phyloP scores from a whole-genome alignment of 2,888 invertebrate genomes.

The Dryococelus australis region DNA sequence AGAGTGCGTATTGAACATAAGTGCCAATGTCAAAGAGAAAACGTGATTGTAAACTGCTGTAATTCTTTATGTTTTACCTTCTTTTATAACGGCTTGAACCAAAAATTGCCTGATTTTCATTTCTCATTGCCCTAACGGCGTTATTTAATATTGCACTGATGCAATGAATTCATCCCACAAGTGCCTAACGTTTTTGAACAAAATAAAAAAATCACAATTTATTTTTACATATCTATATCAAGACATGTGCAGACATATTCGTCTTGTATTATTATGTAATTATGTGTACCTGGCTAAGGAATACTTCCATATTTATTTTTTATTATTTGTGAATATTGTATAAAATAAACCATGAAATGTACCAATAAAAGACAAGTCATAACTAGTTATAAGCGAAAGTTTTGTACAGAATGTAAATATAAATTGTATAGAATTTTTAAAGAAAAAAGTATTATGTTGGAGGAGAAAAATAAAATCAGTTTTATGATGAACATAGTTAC shows the following conservation, averaged over 20 bases:
- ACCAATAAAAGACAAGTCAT: conserved; percentile 16
- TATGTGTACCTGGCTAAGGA: conserved; percentile 60
- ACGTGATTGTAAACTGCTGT: too few relatives aligned
- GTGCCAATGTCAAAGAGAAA: too few relatives aligned
- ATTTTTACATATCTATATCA: background rate
- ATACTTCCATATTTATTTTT: conserved; percentile 57
- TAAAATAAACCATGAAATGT: conserved; percentile 25
- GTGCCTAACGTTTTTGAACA: background rate
- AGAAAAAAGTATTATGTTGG: conserved; percentile 1
- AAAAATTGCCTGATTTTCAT: too few relatives aligned
- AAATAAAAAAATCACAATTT: background rate
- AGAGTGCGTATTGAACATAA: too few relatives aligned
- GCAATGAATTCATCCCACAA: too few relatives aligned
- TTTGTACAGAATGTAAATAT: background rate
- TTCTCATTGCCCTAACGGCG: too few relatives aligned
- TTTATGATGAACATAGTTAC: background rate
- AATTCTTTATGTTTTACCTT: too few relatives aligned
- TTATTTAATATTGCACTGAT: too few relatives aligned
- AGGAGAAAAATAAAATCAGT: conserved; percentile 12
- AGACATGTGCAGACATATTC: background rate
- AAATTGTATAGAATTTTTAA: conserved; percentile 16
- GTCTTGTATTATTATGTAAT: conserved; percentile 4
- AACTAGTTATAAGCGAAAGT: background rate
- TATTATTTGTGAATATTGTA: conserved; percentile 56
- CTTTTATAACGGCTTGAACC: too few relatives aligned